A percentile compares a stretch with the other conserved stretches of the same genome.
These are phyloP conservation scores for Camarhynchus parvulus DNA, from an alignment of 2,113 vertebrate genomes.

Conservation along the genomic window DNA sequence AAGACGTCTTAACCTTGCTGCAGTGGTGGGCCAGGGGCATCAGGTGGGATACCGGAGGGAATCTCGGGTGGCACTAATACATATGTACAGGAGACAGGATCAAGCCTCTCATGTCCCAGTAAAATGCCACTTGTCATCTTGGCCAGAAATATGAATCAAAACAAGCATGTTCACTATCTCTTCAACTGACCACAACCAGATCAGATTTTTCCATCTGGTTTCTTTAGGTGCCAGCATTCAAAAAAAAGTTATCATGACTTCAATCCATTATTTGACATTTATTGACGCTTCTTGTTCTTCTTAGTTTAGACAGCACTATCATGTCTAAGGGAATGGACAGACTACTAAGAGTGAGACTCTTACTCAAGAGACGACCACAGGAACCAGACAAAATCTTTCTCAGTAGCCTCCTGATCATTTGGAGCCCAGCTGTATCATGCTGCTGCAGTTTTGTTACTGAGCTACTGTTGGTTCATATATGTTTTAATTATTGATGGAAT, in stretches of 20 bases:
- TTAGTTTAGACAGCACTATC: background rate
- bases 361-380: background rate
- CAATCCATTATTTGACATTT: background rate
- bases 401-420: background rate
- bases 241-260: background rate
- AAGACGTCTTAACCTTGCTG: background rate
- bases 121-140: background rate
- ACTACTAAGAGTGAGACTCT: background rate
- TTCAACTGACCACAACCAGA: background rate
- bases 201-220: background rate
- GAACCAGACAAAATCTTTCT: background rate
- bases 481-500: background rate
- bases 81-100: background rate
- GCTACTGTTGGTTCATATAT: background rate
- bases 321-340: background rate
- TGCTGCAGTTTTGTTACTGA: background rate
- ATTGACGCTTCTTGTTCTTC: background rate
- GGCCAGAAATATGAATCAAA: background rate
- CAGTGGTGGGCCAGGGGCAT: background rate
- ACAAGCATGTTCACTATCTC: background rate
- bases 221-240: background rate
- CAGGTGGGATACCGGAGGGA: fast-evolving
- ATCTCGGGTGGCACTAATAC: background rate
- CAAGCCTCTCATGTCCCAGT: background rate
- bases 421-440: background rate